Base-by-base conservation (phyloP, 1,140 invertebrate species). In the Parasteatoda tepidariorum region DNA sequence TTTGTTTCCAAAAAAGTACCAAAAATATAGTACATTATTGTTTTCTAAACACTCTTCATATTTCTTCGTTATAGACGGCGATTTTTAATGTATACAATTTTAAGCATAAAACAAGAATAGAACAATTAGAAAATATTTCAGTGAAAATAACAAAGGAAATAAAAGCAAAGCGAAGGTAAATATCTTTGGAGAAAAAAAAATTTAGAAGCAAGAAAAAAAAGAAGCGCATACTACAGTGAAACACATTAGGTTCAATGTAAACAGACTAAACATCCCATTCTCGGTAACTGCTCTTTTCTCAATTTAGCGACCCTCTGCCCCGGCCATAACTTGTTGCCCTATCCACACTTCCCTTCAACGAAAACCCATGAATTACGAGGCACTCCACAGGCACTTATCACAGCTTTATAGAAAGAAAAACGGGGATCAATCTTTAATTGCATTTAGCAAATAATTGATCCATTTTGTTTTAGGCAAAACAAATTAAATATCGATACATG, bases 191-290 rank as follows among this genome's bases (percentile, higher is more conserved):
- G 9, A 48, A 48, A n/a, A n/a, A 48, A 48, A 48, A 4, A 18
- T 48, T 48, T 48, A 13, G 9, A 13, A 48, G 18, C 38, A 48
- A 48, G 38, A 48, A 13, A 48, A 48, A 18, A 18, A n/a, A 41
- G 18, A 48, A 48, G 38, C 1, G 38, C 38, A 18, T 0, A 18
- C 38, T 26, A 15, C 55, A 15, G 33, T 38, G 31, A 62, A 34
- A 41, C 22, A 55, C 57, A 75, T 75, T 75, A 75, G 61, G 55
- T 31, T 2, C 55, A 75, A 75, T 62, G 62, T 75, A 75, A 75
- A 75, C 71, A 75, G 71, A 75, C 71, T 61, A 59, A 75, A 75
- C 71, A 62, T 18, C 38, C 57, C 71, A 75, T 75, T 75, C 55
- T 33, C 7, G 1, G 30, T 26, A 33, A 41, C 71, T 59, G 71